phyloP scores from a whole-genome alignment of 2,888 invertebrate genomes.

The Amphipyra tragopoginis region DNA sequence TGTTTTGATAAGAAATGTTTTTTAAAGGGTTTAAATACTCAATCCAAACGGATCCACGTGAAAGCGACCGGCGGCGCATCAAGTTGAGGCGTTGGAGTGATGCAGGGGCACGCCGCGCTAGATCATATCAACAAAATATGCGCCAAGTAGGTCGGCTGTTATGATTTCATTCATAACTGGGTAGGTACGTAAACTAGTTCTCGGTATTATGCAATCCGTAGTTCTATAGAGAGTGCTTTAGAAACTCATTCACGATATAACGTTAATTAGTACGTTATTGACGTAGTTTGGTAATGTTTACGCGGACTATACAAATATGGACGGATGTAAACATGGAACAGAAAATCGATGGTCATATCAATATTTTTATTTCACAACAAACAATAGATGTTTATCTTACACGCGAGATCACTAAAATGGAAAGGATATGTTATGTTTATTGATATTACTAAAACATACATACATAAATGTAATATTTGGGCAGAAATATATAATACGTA shows the following conservation, averaged over 20 bases:
- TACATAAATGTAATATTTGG: constrained; percentile 6
- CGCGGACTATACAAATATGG: constrained; percentile 8
- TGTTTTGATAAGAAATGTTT: too few species aligned
- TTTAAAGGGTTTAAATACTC: neutral
- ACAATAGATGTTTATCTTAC: constrained; percentile 6
- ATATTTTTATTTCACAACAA: constrained; percentile 24
- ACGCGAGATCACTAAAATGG: constrained; percentile 11
- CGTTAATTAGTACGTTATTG: neutral
- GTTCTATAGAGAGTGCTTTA: constrained; percentile 65
- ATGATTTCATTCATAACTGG: constrained; percentile 66
- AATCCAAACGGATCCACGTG: constrained; percentile 6
- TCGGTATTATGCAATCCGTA: constrained; percentile 50
- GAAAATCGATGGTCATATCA: constrained; percentile 14
- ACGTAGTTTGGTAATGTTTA: constrained; percentile 34
- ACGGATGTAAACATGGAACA: constrained; percentile 28
- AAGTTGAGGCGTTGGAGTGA: constrained; percentile 35
- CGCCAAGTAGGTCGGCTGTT: constrained; percentile 61
- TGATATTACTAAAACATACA: constrained; percentile 15
- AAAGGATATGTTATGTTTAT: constrained; percentile 21
- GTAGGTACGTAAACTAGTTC: constrained; percentile 68
- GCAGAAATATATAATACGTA: neutral
- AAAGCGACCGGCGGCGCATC: constrained; percentile 33
- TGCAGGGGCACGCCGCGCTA: constrained; percentile 41
- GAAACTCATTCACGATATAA: constrained; percentile 54
- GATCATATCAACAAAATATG: constrained; percentile 51